Evolutionary conservation across 1,140 invertebrate genomes (phyloP).

Genomic region (Periplaneta americana): DNA sequence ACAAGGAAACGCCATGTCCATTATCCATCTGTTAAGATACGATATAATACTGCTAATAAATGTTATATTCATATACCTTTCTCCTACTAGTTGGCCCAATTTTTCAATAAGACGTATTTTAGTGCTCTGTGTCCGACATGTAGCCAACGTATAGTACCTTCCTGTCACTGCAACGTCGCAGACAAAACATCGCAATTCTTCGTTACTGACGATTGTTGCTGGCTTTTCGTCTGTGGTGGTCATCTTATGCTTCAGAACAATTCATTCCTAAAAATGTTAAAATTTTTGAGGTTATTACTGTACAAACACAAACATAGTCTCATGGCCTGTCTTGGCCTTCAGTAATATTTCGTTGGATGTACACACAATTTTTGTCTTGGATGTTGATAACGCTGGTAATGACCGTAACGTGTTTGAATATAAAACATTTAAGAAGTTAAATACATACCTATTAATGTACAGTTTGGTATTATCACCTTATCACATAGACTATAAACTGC

Average conservation of each 20-base stretch:
- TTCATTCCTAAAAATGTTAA: neutral
- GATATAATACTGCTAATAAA: no score
- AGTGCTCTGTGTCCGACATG: slow-evolving; percentile 35
- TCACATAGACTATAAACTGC: no score
- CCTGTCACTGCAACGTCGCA: slow-evolving; percentile 33
- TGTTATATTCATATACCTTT: slow-evolving; percentile 34
- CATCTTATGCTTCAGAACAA: neutral
- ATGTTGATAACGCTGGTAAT: no score
- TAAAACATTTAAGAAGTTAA: no score
- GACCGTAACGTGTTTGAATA: no score
- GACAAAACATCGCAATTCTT: slow-evolving; percentile 32
- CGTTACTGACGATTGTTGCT: neutral
- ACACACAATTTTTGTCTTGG: no score
- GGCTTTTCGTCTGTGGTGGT: neutral
- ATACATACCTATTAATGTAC: no score
- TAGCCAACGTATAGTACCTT: slow-evolving; percentile 33
- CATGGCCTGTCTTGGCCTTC: no score
- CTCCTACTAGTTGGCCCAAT: slow-evolving; percentile 38
- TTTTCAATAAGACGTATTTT: slow-evolving; percentile 36
- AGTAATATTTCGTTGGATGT: no score
- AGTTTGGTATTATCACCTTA: no score
- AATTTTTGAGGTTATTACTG: no score
- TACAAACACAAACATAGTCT: no score
- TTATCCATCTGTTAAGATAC: neutral
- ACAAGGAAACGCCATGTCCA: neutral